These are phyloP conservation scores for Drosophila neocordata DNA, from an alignment of 1,140 invertebrate genomes.

Conservation along the genomic window DNA sequence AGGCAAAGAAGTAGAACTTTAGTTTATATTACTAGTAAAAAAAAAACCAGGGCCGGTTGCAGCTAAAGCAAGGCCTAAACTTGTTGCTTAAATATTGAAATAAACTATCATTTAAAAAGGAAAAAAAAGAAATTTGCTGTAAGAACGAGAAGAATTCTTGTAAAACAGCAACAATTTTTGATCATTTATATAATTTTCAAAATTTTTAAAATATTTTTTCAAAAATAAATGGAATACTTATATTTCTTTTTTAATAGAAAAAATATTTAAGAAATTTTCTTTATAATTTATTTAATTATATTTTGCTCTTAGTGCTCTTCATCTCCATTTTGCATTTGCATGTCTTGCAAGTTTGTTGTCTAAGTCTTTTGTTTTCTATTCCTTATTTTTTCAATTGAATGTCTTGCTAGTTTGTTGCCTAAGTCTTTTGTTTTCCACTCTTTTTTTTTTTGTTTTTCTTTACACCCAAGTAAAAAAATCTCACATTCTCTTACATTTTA, in stretches of 20 bases:
- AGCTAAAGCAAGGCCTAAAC: no score
- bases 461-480: background rate
- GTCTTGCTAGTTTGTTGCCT: conserved; percentile 33
- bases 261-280: no score
- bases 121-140: no score
- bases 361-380: background rate
- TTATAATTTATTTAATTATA: background rate
- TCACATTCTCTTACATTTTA: conserved; percentile 57
- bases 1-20: background rate
- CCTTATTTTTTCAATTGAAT: background rate
- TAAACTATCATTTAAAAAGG: no score
- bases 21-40: background rate
- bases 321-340: background rate
- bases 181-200: no score
- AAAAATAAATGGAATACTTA: no score
- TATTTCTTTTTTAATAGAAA: no score
- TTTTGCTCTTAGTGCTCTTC: background rate
- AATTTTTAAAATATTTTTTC: no score
- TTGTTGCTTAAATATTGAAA: no score
- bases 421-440: conserved; percentile 42
- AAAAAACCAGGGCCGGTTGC: background rate
- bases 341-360: background rate
- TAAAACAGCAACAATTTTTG: no score
- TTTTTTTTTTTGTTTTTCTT: no score
- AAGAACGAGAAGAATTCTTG: no score